Evolutionary conservation across 2,113 vertebrate genomes (phyloP).

Genomic region (Diphyllodes magnificus): DNA sequence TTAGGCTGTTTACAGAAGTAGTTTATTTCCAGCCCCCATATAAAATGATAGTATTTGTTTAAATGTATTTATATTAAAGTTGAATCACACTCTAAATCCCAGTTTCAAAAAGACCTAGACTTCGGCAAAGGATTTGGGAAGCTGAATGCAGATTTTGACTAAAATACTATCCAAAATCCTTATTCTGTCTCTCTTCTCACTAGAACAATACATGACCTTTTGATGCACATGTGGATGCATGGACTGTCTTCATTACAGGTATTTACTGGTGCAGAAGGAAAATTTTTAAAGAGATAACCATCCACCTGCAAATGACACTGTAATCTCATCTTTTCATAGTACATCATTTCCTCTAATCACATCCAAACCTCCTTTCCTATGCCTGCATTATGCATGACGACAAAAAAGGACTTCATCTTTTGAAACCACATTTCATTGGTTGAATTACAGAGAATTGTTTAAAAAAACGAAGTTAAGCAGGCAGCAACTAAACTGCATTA

Average conservation of each 20-base stretch:
- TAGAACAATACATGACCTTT: not conserved
- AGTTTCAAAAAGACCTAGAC: not conserved
- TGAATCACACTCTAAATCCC: not conserved
- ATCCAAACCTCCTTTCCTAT: not conserved
- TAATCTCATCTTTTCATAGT: not conserved
- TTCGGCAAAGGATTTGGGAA: accelerated
- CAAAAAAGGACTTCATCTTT: not conserved
- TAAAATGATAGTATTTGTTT: not conserved
- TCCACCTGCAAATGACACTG: not conserved
- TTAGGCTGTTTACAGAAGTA: not conserved
- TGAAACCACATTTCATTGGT: not conserved
- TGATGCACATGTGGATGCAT: not conserved
- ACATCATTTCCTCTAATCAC: not conserved
- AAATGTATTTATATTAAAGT: not conserved
- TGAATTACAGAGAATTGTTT: not conserved
- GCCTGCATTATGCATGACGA: not conserved
- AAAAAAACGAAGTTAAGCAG: not conserved
- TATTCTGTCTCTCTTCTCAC: not conserved
- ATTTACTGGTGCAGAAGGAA: not conserved
- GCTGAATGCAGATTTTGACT: not conserved
- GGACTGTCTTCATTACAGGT: not conserved
- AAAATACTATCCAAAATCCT: not conserved
- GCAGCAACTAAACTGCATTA: not conserved
- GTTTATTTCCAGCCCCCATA: not conserved
- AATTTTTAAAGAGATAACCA: not conserved